phyloP scores from a whole-genome alignment of 2,113 vertebrate species.

The Dendrocopos noguchii region DNA sequence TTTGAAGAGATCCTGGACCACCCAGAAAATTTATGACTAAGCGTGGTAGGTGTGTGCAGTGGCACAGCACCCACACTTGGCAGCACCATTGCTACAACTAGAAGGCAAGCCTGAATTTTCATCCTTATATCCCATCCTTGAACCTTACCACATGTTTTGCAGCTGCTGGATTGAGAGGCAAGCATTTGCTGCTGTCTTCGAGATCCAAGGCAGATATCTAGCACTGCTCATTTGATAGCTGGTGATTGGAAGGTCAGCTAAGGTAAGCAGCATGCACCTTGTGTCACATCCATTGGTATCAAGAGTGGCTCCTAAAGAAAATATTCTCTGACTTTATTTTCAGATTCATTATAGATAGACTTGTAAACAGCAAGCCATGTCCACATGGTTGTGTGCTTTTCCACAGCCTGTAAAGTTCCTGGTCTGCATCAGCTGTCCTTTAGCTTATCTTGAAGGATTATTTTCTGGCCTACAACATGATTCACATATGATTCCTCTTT shows the following conservation, averaged over 20 bases:
- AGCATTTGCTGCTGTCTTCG: neutral
- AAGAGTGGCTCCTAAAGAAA: neutral
- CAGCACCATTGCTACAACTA: neutral
- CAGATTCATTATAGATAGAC: neutral
- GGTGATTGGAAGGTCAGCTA: neutral
- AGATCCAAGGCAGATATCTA: neutral
- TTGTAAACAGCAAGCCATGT: neutral
- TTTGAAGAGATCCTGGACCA: neutral
- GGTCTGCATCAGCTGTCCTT: neutral
- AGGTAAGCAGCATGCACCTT: neutral
- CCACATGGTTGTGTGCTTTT: neutral
- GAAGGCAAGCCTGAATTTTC: neutral
- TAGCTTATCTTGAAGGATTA: neutral
- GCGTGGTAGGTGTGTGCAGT: accelerated
- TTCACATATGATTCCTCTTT: accelerated
- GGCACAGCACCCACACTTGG: accelerated
- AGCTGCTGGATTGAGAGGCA: neutral
- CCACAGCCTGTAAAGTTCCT: neutral
- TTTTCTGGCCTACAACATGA: neutral
- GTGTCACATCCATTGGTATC: neutral
- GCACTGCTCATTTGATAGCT: neutral
- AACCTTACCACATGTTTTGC: neutral
- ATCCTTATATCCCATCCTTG: neutral
- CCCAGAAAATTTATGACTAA: neutral
- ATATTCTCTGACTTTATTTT: neutral